Conservation (phyloP, 2,888 invertebrate species). For the Anagyrus pseudococci region DNA sequence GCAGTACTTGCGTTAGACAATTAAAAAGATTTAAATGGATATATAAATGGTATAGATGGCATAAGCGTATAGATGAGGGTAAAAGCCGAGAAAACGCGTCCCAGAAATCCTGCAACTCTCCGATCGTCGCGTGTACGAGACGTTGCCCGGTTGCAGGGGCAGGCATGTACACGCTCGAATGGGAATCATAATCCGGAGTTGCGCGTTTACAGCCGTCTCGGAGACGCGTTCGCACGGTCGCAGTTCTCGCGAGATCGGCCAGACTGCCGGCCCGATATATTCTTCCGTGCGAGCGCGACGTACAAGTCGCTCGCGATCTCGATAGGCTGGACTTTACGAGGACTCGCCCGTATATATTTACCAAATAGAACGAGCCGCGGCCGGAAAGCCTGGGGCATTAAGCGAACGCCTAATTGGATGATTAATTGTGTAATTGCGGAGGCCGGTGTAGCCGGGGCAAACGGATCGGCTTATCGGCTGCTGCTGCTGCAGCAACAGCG, state of each 20-base stretch:
- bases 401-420: conserved; percentile 54
- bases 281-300: neutral
- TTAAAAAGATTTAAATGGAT: too few species aligned
- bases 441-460: conserved; percentile 41
- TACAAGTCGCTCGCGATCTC: neutral
- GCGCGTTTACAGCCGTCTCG: too few species aligned
- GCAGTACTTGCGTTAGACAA: too few species aligned
- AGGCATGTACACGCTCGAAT: neutral
- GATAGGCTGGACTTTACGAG: conserved; percentile 39
- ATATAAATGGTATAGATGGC: too few species aligned
- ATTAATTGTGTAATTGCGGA: conserved; percentile 55
- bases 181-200: neutral
- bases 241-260: neutral
- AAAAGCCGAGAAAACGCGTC: neutral
- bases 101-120: conserved; percentile 20
- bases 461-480: conserved; percentile 48
- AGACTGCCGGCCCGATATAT: neutral
- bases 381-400: conserved; percentile 18
- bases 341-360: conserved; percentile 31
- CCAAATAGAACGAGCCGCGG: conserved; percentile 35
- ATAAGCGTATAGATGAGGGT: too few species aligned
- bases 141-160: conserved; percentile 35
- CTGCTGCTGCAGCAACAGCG: conserved; percentile 47
- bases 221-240: too few species aligned
- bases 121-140: neutral